Base-by-base conservation (phyloP, 64 coral and sea anemone genomes). In the Pocillopora verrucosa region DNA sequence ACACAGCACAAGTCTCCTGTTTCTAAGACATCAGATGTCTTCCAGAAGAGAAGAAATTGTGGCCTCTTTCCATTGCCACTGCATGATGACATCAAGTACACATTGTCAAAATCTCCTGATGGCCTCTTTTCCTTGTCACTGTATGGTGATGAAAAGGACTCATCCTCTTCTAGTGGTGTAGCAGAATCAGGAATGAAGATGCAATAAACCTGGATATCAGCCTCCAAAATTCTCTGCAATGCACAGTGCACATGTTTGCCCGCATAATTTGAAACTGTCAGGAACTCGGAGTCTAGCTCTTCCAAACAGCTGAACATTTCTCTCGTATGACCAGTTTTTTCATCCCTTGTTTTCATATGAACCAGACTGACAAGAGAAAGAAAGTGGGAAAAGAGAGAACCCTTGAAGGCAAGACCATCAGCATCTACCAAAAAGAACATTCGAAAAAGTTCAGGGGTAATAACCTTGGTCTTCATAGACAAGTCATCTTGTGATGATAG, bases 301-400 rank as follows among this genome's bases (percentile, higher is more conserved):
- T 72, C 17, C 36, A 72, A 24, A 85, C 36, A 85, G 11, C 38
- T 72, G 22, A 72, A 38, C 24, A 85, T 36, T 22, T 10, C 20
- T n/a, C 70, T 65, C 10, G 70, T 63, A 70, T 72, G 22, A 6
- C 56, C 24, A 0, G 11, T 16, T 36, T 22, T 69, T 5, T 85
- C 41, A 9, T 72, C 11, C 1, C 35, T 20, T 26, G 0, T 72
- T 72, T 72, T 72, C 82, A 85, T 72, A 37, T 12, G 10, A 2
- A 70, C 41, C 19, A 85, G 41, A 72, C 13, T 72, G 11, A 85
- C 37, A 56, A 85, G 64, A 16, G 82, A 85, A 85, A 85, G 7
- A 1, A 56, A 17, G 1, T 70, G 11, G n/a, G 82, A 63, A 45
- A 2, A 4, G 10, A 15, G 30, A 22, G 65, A 65, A 72, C 4